Conservation (phyloP, 1,140 invertebrate species). For the Ceratosolen solmsi region DNA sequence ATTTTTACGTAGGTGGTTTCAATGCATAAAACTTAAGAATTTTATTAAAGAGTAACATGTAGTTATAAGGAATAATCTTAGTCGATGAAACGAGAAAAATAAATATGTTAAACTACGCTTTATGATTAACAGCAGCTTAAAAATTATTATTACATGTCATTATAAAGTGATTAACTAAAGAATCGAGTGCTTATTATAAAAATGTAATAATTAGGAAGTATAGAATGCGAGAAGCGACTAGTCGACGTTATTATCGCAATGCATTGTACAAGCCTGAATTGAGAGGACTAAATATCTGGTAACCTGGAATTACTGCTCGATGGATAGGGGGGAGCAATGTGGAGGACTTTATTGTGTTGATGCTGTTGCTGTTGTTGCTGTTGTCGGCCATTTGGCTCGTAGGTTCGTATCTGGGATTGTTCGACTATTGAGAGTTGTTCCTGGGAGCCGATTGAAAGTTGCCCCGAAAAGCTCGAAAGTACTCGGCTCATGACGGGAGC, state of each 20-base stretch:
- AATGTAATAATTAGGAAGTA: too few species aligned
- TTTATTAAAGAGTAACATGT: too few species aligned
- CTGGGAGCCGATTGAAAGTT: constrained; percentile 86
- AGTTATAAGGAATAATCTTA: too few species aligned
- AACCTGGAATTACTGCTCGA: constrained; percentile 69
- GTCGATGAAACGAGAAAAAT: too few species aligned
- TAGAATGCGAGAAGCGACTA: too few species aligned
- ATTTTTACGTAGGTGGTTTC: neutral
- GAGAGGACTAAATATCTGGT: neutral
- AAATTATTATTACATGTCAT: neutral
- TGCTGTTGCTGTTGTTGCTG: constrained; percentile 57
- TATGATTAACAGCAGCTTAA: neutral
- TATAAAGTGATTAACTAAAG: neutral
- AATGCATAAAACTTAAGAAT: too few species aligned
- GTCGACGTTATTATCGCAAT: too few species aligned
- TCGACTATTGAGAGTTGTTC: constrained; percentile 55
- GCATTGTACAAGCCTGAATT: too few species aligned
- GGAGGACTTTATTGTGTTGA: constrained; percentile 66
- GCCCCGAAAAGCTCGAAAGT: constrained; percentile 71
- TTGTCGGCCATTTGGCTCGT: constrained; percentile 81
- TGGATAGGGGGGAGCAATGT: constrained; percentile 72
- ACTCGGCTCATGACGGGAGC: constrained; percentile 65
- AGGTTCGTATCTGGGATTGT: constrained; percentile 79
- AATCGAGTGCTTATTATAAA: neutral
- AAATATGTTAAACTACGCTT: neutral